These are phyloP conservation scores for Toxotes jaculatrix DNA, from an alignment of 2,113 vertebrate genomes.

Conservation along the genomic window DNA sequence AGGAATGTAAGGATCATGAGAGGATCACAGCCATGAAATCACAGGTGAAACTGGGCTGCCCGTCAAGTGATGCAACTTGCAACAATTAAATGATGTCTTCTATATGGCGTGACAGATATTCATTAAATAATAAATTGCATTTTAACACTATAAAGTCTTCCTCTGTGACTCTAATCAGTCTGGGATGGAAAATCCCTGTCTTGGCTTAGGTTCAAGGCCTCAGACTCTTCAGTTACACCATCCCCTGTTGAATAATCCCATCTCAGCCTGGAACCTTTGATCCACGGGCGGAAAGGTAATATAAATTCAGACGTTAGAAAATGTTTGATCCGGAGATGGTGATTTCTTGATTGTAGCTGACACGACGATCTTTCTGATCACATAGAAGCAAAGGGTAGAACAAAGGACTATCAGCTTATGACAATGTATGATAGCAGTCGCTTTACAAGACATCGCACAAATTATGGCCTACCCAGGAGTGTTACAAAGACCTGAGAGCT, in stretches of 20 bases:
- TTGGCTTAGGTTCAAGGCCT: slow-evolving; percentile 47
- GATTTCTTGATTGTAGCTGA: slow-evolving; percentile 51
- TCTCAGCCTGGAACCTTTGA: slow-evolving; percentile 61
- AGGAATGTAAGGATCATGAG: slow-evolving; percentile 28
- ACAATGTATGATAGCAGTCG: slow-evolving; percentile 27
- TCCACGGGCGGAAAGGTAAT: slow-evolving; percentile 57
- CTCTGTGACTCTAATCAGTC: slow-evolving; percentile 42
- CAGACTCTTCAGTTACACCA: slow-evolving; percentile 47
- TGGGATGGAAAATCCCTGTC: slow-evolving; percentile 43
- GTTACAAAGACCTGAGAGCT: neutral
- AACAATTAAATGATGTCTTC: slow-evolving; percentile 17
- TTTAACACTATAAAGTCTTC: slow-evolving; percentile 25
- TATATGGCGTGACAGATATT: neutral
- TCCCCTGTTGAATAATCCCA: slow-evolving; percentile 47
- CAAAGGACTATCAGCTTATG: slow-evolving; percentile 30
- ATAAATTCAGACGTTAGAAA: slow-evolving; percentile 53
- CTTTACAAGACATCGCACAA: slow-evolving; percentile 22
- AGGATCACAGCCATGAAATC: slow-evolving; percentile 23
- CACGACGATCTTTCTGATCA: slow-evolving; percentile 49
- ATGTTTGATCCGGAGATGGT: slow-evolving; percentile 56
- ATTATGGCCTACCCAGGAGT: slow-evolving; percentile 8
- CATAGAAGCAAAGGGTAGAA: slow-evolving; percentile 27
- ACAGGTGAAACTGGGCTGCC: neutral
- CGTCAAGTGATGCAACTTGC: slow-evolving; percentile 22
- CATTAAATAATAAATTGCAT: slow-evolving; percentile 1